Percentiles rank a stretch among this genome's conserved stretches.
Conservation (phyloP, 2,113 vertebrate genomes). For the Hippocampus guttulatus region DNA sequence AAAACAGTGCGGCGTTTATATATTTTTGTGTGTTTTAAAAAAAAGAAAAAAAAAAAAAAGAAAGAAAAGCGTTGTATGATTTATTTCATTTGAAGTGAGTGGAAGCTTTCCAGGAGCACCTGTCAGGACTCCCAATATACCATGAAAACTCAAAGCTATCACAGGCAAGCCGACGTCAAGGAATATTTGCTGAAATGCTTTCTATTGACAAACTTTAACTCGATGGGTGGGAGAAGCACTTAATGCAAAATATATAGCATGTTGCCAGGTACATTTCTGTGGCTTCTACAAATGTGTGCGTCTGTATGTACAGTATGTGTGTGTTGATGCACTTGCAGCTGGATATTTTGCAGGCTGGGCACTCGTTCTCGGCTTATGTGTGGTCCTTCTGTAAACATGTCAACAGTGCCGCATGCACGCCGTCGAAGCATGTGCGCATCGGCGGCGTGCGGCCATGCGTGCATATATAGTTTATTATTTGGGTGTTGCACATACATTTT, state of each 20-base stretch:
- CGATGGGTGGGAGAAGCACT: slow-evolving; percentile 52
- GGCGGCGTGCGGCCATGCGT: slow-evolving; percentile 1
- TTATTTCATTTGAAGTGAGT: slow-evolving; percentile 31
- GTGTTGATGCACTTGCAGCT: slow-evolving; percentile 55
- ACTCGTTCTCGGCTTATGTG: slow-evolving; percentile 48
- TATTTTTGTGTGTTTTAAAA: too few species aligned
- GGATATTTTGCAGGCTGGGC: slow-evolving; percentile 58
- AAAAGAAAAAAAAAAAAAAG: too few species aligned
- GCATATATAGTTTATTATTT: slow-evolving; percentile 9
- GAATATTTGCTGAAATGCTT: slow-evolving; percentile 54
- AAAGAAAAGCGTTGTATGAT: slow-evolving; percentile 6
- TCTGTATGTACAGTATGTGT: slow-evolving; percentile 13
- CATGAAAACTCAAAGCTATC: slow-evolving; percentile 29
- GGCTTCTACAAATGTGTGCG: slow-evolving; percentile 41
- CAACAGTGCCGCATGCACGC: slow-evolving; percentile 27
- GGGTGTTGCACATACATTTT: neutral
- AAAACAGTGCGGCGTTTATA: neutral
- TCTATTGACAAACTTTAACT: slow-evolving; percentile 68
- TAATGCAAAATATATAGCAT: slow-evolving; percentile 52
- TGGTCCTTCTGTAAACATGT: slow-evolving; percentile 66
- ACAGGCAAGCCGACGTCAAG: slow-evolving; percentile 27
- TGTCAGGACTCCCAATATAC: slow-evolving; percentile 13
- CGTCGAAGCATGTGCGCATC: slow-evolving; percentile 20
- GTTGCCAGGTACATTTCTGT: slow-evolving; percentile 59
- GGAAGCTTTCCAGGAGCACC: slow-evolving; percentile 31